Evolutionary conservation across 2,888 invertebrate genomes (phyloP), one percentile per base, ranked within the genome.

Genomic region (Hemithea aestivaria): DNA sequence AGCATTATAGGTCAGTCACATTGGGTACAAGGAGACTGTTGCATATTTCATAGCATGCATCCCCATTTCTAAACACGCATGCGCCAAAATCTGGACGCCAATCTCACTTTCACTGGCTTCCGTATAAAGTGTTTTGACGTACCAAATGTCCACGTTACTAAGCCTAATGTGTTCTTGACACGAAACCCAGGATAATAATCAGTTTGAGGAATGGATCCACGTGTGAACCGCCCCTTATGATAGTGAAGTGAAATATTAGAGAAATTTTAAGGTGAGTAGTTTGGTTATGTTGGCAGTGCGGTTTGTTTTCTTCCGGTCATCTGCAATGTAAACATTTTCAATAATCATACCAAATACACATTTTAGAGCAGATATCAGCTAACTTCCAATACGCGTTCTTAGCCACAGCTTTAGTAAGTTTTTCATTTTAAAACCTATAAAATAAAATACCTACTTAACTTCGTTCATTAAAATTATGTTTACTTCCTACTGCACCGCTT

Each of bases 111-210:
- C 76, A 73, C 72, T 73, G 63, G 16, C 16, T 42, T 9, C 66
- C 64, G 65, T 66, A 71, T 65, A 62, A 68, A 68, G 70, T 84
- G 79, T 84, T 82, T 81, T 85, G 81, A 82, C 81, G 73, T 74
- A 63, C 56, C 62, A 68, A 74, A 79, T 76, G 75, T 73, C 63
- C 50, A 60, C 55, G 59, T 66, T 68, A 51, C 53, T 56, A 55
- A 61, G 64, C 63, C 61, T 84, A 82, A 85, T 84, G 85, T 76
- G 76, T 69, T 81, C 76, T 77, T 83, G 83, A 78, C 85, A 84
- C 80, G 85, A 80, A 78, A 80, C 64, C 48, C 64, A 59, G 56
- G 53, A 59, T 59, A 59, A 61, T 73, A 16, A 16, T 16, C 16
- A 16, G 2, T 69, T 73, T 67, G 55, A 64, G 72, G 74, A 75